Percentiles rank a stretch among this genome's conserved stretches.
These are phyloP conservation scores for Gobiocypris rarus DNA, from an alignment of 2,113 vertebrate species.

Conservation along the genomic window DNA sequence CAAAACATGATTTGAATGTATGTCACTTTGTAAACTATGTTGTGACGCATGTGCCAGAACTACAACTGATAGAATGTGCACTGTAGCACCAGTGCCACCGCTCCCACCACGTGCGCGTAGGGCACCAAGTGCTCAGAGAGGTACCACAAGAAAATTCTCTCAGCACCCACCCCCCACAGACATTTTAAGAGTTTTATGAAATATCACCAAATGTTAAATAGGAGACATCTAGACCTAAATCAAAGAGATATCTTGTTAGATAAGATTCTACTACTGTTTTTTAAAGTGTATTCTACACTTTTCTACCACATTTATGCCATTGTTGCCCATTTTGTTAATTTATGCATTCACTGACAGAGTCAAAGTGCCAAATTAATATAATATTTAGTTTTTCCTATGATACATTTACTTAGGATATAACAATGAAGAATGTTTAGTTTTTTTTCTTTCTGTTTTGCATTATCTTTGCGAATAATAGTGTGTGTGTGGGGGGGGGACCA, in stretches of 20 bases:
- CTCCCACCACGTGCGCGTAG: no score
- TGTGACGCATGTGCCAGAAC: no score
- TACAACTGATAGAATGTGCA: no score
- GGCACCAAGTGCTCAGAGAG: no score
- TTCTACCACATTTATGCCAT: neutral
- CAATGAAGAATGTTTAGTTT: neutral
- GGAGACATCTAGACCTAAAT: no score
- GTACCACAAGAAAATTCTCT: no score
- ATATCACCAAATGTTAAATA: neutral
- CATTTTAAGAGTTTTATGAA: neutral
- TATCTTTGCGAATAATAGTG: neutral
- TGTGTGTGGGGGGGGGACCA: neutral
- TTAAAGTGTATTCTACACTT: neutral
- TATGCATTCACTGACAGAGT: neutral
- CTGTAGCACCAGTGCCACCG: no score
- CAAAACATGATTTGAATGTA: no score
- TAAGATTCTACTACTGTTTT: neutral
- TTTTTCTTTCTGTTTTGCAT: slow-evolving; percentile 1
- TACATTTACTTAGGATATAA: neutral
- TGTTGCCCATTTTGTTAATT: neutral
- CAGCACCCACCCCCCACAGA: no score
- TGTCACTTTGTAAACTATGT: no score
- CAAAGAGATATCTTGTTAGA: no score
- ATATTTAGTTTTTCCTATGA: neutral
- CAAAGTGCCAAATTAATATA: neutral